Conservation (phyloP, 1,140 invertebrate species). For the Eciton burchellii region DNA sequence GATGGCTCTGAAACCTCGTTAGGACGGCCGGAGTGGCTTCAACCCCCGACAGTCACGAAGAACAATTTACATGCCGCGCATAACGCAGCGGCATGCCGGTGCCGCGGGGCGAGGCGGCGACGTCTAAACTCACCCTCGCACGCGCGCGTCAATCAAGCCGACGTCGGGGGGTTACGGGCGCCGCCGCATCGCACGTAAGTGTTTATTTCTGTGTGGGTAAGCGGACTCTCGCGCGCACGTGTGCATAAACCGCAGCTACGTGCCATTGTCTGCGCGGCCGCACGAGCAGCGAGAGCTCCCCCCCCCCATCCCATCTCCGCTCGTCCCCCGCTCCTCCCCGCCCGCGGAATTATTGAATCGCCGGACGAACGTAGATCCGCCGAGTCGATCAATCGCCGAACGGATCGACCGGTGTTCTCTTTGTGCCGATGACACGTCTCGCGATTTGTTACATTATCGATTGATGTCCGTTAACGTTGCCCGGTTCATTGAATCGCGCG, state of each 20-base stretch:
- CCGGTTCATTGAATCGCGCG: too few relatives aligned
- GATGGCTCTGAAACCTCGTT: conserved; percentile 69
- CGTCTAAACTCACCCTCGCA: conserved; percentile 64
- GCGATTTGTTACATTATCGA: too few relatives aligned
- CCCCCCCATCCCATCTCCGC: too few relatives aligned
- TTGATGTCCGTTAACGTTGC: too few relatives aligned
- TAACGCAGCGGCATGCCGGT: conserved; percentile 63
- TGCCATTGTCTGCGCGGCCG: conserved; percentile 23
- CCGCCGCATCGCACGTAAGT: conserved; percentile 36
- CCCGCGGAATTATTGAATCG: too few relatives aligned
- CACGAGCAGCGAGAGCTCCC: background rate
- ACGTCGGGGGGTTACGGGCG: conserved; percentile 48
- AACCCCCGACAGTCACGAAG: conserved; percentile 73
- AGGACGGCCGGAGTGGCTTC: conserved; percentile 69
- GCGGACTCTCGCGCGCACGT: conserved; percentile 11
- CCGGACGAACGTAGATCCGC: too few relatives aligned
- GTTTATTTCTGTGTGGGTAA: conserved; percentile 45
- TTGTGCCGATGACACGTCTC: too few relatives aligned
- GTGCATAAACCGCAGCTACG: conserved; percentile 31
- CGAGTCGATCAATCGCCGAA: too few relatives aligned
- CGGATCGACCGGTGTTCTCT: too few relatives aligned
- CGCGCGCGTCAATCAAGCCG: conserved; percentile 72
- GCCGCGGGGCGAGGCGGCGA: conserved; percentile 67
- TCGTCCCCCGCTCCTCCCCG: too few relatives aligned
- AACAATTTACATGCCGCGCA: conserved; percentile 74